Evolutionary conservation across 2,888 invertebrate species (phyloP).

Genomic region (Agonopterix arenella): DNA sequence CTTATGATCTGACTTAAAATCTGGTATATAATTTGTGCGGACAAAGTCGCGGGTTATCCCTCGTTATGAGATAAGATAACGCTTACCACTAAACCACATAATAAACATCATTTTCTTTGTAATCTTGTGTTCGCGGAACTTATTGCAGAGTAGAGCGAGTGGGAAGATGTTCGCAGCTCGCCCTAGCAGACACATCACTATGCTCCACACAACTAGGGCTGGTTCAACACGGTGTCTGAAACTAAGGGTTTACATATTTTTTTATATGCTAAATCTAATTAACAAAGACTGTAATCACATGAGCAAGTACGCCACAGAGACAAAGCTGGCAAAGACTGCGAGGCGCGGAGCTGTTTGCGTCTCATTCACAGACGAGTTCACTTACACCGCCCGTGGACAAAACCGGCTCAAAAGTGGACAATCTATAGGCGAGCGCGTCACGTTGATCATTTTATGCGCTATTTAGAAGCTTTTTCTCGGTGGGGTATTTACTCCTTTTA

Average conservation of each 20-base stretch:
- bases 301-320: background rate
- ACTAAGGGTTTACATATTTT: slow-evolving; percentile 76
- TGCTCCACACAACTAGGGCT: slow-evolving; percentile 95
- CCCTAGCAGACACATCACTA: slow-evolving; percentile 93
- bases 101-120: slow-evolving; percentile 99
- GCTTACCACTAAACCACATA: slow-evolving; percentile 97
- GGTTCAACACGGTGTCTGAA: slow-evolving; percentile 95
- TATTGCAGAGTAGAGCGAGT: slow-evolving; percentile 93
- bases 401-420: no score
- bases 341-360: no score
- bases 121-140: slow-evolving; percentile 98
- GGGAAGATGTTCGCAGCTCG: slow-evolving; percentile 98
- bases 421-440: no score
- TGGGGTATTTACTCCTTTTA: no score
- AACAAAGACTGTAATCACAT: no score
- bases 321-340: background rate
- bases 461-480: no score
- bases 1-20: no score
- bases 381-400: no score
- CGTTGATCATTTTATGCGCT: no score
- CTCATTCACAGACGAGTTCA: no score
- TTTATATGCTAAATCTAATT: background rate
- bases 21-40: no score
- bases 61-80: background rate
- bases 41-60: no score